Conservation (phyloP, 2,113 vertebrate species). For the Probosciger aterrimus region DNA sequence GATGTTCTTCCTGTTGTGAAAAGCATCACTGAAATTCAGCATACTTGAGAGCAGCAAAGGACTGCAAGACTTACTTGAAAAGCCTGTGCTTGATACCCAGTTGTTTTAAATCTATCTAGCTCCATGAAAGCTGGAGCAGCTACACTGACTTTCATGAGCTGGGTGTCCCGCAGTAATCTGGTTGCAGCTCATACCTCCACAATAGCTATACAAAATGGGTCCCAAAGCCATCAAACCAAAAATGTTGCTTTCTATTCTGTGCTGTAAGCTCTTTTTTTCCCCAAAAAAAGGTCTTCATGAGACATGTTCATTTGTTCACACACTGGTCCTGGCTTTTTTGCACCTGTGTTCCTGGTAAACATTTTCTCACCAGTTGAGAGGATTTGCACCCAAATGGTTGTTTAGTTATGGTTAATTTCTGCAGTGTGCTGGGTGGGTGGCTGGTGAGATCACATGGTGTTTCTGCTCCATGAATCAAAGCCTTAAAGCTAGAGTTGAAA, state of each 20-base stretch:
- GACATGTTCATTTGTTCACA: not conserved
- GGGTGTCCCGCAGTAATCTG: not conserved
- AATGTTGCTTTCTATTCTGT: not conserved
- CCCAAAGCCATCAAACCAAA: not conserved
- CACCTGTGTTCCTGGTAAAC: not conserved
- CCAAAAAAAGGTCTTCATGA: not conserved
- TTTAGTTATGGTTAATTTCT: not conserved
- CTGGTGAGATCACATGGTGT: not conserved
- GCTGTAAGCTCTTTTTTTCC: not conserved
- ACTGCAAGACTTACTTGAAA: not conserved
- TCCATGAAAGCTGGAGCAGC: not conserved
- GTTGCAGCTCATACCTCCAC: not conserved
- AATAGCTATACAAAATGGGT: not conserved
- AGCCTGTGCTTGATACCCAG: not conserved
- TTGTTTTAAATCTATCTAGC: not conserved
- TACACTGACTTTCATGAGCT: not conserved
- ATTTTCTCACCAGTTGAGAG: not conserved
- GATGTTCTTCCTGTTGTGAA: not conserved
- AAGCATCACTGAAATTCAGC: not conserved
- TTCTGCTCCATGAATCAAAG: conserved; percentile 30
- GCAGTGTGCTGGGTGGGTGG: not conserved
- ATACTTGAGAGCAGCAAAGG: not conserved
- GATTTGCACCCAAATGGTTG: not conserved
- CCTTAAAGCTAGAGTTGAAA: conserved; percentile 9
- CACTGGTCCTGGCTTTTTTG: not conserved